A percentile compares a stretch with the other conserved stretches of the same genome.
Conservation (phyloP, 2,888 invertebrate genomes). For the Malthinus seriepunctatus region DNA sequence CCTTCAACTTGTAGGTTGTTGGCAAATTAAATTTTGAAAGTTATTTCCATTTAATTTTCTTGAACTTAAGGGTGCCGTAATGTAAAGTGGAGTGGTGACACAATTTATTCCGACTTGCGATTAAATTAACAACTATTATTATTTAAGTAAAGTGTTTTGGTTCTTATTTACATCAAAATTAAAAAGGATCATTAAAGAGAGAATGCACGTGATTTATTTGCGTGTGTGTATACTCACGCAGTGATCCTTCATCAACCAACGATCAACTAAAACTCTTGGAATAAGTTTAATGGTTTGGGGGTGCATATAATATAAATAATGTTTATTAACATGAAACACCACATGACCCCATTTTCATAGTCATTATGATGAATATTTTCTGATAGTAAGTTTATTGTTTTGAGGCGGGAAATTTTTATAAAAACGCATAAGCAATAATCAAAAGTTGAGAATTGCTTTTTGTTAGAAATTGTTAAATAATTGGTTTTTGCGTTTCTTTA, state of each 20-base stretch:
- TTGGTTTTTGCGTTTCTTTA: no score
- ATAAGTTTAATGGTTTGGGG: background rate
- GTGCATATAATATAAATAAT: slow-evolving; percentile 18
- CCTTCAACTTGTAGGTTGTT: no score
- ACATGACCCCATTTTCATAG: slow-evolving; percentile 15
- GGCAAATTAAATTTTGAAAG: no score
- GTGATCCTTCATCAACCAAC: slow-evolving; percentile 9
- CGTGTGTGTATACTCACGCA: slow-evolving; percentile 21
- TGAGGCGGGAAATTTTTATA: no score
- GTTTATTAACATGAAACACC: slow-evolving; percentile 11
- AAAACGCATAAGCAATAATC: no score
- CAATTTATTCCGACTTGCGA: background rate
- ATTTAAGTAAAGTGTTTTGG: background rate
- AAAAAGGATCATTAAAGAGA: slow-evolving; percentile 8
- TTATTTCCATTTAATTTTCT: no score
- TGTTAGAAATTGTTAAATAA: no score
- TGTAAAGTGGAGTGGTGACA: background rate
- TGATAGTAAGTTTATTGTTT: slow-evolving; percentile 5
- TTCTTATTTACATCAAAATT: slow-evolving; percentile 16
- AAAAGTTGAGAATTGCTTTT: no score
- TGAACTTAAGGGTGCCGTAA: background rate
- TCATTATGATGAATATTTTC: slow-evolving; percentile 12
- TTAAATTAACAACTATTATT: slow-evolving; percentile 1
- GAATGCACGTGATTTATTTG: slow-evolving; percentile 22
- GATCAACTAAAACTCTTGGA: background rate